Evolutionary conservation across 2,113 vertebrate species (phyloP), one percentile per base, ranked within the genome.

Genomic region (Cyrtonyx montezumae): DNA sequence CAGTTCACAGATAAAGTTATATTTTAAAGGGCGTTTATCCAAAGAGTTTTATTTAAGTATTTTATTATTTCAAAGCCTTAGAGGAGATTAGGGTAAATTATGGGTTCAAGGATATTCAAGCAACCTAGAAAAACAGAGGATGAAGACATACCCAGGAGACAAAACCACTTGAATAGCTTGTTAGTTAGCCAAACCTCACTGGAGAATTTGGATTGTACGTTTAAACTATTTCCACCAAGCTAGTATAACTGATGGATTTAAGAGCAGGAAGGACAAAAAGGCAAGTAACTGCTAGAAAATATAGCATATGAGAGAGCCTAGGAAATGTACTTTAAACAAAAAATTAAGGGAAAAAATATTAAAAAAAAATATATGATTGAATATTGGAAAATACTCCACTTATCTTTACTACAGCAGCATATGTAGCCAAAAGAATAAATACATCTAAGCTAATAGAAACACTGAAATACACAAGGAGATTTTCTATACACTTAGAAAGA

Each of bases 31-130:
- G 51, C 73, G 80, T 75, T 90, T 89, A 88, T 74, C 91, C 82
- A 84, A 92, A 82, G 51, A 83, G 37, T 83, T 88, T 88, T 49
- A 42, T 82, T 87, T 87, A 85, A 96, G 55, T 58, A 91, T 88
- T 96, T 91, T 79, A 87, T 95, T 92, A 92, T 95, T 96, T 86
- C 87, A 96, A 92, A 95, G 82, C 79, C 61, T 87, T 88, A 92
- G 84, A 95, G 73, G 40, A 85, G 91, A 90, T 91, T 87, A 91
- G 65, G 28, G 69, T 40, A 96, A 96, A 94, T 96, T 96, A 96
- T 70, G 61, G 82, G 82, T 91, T 92, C 87, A 91, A 75, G 84
- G 11, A 94, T 90, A 94, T 88, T 90, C 76, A 61, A 83, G 87
- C 19, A 95, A 96, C 94, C 91, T 96, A 89, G 79, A 94, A 94